Base-by-base conservation (phyloP, 2,888 invertebrate genomes). In the Hedychridium roseum region DNA sequence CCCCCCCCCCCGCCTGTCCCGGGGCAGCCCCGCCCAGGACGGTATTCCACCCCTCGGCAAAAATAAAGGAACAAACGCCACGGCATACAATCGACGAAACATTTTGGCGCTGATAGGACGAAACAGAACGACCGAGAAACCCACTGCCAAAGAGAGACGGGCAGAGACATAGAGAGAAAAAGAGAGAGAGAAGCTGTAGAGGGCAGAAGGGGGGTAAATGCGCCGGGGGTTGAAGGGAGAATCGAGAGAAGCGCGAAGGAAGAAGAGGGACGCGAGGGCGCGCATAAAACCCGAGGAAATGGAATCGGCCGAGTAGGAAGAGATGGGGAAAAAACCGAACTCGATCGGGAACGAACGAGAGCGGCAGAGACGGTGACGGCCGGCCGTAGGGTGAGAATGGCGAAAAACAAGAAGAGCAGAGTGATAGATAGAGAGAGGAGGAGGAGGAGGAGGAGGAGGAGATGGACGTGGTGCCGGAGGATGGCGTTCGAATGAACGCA, bases 401-500 rank as follows among this genome's bases (percentile, higher is more conserved):
- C 5, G 9, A 23, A 23, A 23, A 23, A 23, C 9, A 6, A 23
- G 23, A 23, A 23, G 23, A 9, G 23, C 9, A 23, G 9, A n/a
- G n/a, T n/a, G n/a, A n/a, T n/a, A n/a, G n/a, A n/a, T n/a, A 66
- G 58, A 60, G 60, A 56, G 57, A 44, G 42, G 55, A 57, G 58
- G 55, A 50, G 44, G 54, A 55, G 57, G 56, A 41, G 58, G 64
- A 47, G 58, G 57, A 38, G 50, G 51, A 57, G 50, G 51, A 42
- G 43, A 32, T 35, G 48, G 21, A 36, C 28, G 48, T 49, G 52
- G 51, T 43, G 42, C 48, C 48, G 54, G 50, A 54, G 63, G 51
- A 54, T 66, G 56, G 68, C 66, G 66, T 66, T 70, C 66, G 74
- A 75, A 73, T 72, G 75, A 76, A 76, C 73, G 76, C 66, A 76